Base-by-base conservation (phyloP, 2,113 vertebrate species). In the Mormyrus iriodes region DNA sequence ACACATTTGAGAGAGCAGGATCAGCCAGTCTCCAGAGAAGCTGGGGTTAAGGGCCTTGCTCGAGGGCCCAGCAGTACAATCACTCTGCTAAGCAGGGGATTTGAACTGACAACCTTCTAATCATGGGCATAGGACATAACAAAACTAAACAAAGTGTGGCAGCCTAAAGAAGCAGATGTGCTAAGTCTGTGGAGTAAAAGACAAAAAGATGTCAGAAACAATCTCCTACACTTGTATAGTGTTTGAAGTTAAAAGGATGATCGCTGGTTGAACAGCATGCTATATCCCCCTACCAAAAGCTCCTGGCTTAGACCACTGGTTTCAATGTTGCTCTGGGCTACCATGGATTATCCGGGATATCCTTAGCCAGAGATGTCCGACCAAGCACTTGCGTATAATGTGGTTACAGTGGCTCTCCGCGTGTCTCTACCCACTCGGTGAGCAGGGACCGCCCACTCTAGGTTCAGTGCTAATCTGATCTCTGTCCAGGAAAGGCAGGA, bases 331-430 rank as follows among this genome's bases (percentile, higher is more conserved):
- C 58, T 58, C 85, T 89, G 90, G 92, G 91, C 93, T 87, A 61
- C 93, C 88, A 13, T 89, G 91, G 95, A 93, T 94, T 93, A 89
- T 31, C 39, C n/a, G 86, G 7, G 51, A 93, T 93, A 91, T 92
- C 15, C 73, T 89, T 93, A 88, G 55, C 86, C 13, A 55, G 46
- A 92, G 93, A 92, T 89, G 90, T 89, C 89, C 86, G 19, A 92
- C 31, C 0, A 73, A 65, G 42, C 91, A 92, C 92, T 89, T 0
- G 92, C 90, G 7, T 94, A 94, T 97, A 96, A 97, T 96, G 96
- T 92, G 17, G 93, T 96, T 96, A 96, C 55, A 96, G 95, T 79
- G 95, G 76, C 92, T 92, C 90, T 79, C 83, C 92, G 91, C 90
- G 88, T 0, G 88, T 93, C 93, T 89, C 92, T 89, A 92, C 89